Conservation (phyloP, 2,888 invertebrate species). For the Pocota personata region DNA sequence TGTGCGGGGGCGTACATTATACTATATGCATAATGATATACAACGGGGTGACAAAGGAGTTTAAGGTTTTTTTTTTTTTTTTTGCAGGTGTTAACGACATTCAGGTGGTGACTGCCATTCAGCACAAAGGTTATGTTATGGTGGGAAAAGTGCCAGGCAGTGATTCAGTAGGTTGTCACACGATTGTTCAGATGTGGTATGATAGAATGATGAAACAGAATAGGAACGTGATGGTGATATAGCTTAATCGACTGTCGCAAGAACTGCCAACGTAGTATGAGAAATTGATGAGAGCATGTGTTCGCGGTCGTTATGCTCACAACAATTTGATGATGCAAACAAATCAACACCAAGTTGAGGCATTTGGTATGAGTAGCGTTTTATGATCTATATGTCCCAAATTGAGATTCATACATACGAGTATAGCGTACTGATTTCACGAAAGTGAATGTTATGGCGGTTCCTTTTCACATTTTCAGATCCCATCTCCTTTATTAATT, state of each 20-base stretch:
- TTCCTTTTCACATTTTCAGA: no score
- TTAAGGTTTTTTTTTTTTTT: constrained; percentile 11
- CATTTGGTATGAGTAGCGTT: neutral
- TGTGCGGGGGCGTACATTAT: constrained; percentile 41
- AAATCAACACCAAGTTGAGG: neutral
- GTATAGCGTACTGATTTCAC: no score
- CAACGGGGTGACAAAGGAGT: constrained; percentile 50
- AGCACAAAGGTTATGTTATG: constrained; percentile 1
- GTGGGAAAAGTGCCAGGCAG: constrained; percentile 33
- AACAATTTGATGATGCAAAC: neutral
- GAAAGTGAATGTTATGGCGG: no score
- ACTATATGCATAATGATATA: constrained; percentile 26
- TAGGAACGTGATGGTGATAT: neutral
- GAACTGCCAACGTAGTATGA: neutral
- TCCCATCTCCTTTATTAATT: no score
- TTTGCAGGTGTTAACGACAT: constrained; percentile 45
- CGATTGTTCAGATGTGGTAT: neutral
- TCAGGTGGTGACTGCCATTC: constrained; percentile 41
- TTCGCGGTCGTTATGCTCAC: neutral
- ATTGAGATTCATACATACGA: no score
- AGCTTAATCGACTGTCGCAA: neutral
- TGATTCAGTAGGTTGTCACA: constrained; percentile 12
- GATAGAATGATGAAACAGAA: neutral
- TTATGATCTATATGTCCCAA: neutral
- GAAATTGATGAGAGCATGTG: neutral